A percentile compares a stretch with the other conserved stretches of the same genome.
Evolutionary conservation across 2,888 invertebrate species (phyloP).

Genomic region (Chrysolina americana): DNA sequence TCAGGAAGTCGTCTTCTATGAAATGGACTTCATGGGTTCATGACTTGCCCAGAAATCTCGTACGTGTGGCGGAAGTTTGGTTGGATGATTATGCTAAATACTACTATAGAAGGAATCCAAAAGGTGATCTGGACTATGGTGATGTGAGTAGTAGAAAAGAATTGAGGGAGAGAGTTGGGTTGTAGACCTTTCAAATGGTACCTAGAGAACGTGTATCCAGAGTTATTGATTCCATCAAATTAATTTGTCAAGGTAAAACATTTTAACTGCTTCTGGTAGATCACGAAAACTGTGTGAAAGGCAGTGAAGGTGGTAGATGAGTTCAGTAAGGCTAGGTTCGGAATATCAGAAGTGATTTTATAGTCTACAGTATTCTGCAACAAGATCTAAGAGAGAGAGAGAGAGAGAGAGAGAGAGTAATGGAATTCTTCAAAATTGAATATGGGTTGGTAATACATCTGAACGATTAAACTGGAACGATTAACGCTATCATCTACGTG

Average conservation of each 20-base stretch:
- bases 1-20: conserved; percentile 95
- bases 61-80: conserved; percentile 97
- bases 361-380: not conserved
- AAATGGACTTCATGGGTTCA: conserved; percentile 72
- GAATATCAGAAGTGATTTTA: too few relatives aligned
- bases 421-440: too few relatives aligned
- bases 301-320: not conserved
- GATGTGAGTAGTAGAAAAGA: conserved; percentile 87
- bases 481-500: too few relatives aligned
- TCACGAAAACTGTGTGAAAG: not conserved
- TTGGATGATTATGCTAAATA: conserved; percentile 96
- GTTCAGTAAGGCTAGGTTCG: too few relatives aligned
- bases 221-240: conserved; percentile 86
- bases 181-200: conserved; percentile 99
- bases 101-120: conserved; percentile 94
- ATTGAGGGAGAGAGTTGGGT: conserved; percentile 83
- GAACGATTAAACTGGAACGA: too few relatives aligned
- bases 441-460: too few relatives aligned
- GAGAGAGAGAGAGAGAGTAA: too few relatives aligned
- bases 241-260: not conserved
- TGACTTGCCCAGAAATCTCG: conserved; percentile 86
- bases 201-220: conserved; percentile 96
- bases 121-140: conserved; percentile 70
- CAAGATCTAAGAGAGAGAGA: too few relatives aligned
- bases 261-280: not conserved